phyloP scores from a whole-genome alignment of 2,113 vertebrate species.

The Barbus barbus region DNA sequence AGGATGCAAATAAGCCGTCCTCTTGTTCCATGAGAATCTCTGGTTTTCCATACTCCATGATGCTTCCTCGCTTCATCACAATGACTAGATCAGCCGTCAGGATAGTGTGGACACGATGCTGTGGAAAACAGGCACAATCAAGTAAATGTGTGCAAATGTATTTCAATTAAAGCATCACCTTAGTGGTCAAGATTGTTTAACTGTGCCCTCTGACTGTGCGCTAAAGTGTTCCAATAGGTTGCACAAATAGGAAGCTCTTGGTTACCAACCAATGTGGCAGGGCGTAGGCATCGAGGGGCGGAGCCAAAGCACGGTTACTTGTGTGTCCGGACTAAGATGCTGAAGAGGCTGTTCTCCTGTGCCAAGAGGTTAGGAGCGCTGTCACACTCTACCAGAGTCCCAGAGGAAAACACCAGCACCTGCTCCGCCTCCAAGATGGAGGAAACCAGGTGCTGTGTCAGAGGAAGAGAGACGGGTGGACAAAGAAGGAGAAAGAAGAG shows the following conservation, averaged over 20 bases:
- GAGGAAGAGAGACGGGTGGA: slow-evolving; percentile 18
- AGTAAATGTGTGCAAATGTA: no score
- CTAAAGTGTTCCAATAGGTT: not conserved
- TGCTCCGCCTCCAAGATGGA: slow-evolving; percentile 90
- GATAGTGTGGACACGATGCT: slow-evolving; percentile 99
- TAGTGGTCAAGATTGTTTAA: no score
- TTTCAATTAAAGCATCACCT: no score
- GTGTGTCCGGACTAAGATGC: slow-evolving; percentile 92
- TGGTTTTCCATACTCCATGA: slow-evolving; percentile 92
- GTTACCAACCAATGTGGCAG: slow-evolving; percentile 81
- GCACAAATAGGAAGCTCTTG: slow-evolving; percentile 32
- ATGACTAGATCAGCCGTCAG: slow-evolving; percentile 95
- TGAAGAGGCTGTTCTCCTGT: slow-evolving; percentile 91
- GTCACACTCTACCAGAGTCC: slow-evolving; percentile 90
- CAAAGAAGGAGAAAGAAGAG: not conserved
- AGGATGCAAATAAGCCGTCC: slow-evolving; percentile 92
- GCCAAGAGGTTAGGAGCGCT: slow-evolving; percentile 84
- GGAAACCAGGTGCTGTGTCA: slow-evolving; percentile 89
- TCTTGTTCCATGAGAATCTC: slow-evolving; percentile 89
- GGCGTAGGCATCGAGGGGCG: slow-evolving; percentile 49
- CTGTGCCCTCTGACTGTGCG: not conserved
- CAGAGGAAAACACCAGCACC: slow-evolving; percentile 93
- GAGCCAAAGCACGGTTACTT: slow-evolving; percentile 78
- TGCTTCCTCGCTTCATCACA: slow-evolving; percentile 96
- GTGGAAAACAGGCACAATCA: slow-evolving; percentile 22